Evolutionary conservation across 2,113 vertebrate species (phyloP).

Genomic region (Cavia porcellus): DNA sequence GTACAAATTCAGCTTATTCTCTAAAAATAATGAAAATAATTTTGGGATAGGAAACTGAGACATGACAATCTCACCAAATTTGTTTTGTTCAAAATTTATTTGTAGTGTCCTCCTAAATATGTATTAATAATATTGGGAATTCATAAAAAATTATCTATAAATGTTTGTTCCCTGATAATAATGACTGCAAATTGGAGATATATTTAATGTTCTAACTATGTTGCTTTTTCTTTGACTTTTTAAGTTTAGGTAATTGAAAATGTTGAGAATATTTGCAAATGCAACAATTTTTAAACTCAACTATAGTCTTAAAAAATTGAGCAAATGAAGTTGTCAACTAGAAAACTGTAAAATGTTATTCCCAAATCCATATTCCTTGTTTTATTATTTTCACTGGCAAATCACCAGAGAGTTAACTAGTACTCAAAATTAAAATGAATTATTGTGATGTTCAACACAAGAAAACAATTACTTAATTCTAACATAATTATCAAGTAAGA

Average conservation of each 20-base stretch:
- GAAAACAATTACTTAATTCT: not conserved
- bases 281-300: not conserved
- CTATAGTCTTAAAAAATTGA: slow-evolving; percentile 36
- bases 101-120: not conserved
- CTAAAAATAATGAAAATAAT: not conserved
- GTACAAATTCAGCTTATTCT: not conserved
- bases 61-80: not conserved
- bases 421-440: not conserved
- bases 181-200: not conserved
- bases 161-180: not conserved
- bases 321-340: not conserved
- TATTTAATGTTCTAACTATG: not conserved
- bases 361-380: not conserved
- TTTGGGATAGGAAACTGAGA: slow-evolving; percentile 8
- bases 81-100: not conserved
- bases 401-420: not conserved
- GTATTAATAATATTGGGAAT: not conserved
- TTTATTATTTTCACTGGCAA: not conserved
- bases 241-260: slow-evolving; percentile 2
- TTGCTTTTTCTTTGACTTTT: slow-evolving; percentile 35
- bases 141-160: not conserved
- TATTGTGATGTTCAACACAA: not conserved
- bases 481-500: not conserved
- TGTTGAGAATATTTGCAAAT: slow-evolving; percentile 45
- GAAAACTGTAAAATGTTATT: slow-evolving; percentile 1